A percentile compares a stretch with the other conserved stretches of the same genome.
Conservation (phyloP, 1,140 invertebrate species). For the Globodera ellingtonae region DNA sequence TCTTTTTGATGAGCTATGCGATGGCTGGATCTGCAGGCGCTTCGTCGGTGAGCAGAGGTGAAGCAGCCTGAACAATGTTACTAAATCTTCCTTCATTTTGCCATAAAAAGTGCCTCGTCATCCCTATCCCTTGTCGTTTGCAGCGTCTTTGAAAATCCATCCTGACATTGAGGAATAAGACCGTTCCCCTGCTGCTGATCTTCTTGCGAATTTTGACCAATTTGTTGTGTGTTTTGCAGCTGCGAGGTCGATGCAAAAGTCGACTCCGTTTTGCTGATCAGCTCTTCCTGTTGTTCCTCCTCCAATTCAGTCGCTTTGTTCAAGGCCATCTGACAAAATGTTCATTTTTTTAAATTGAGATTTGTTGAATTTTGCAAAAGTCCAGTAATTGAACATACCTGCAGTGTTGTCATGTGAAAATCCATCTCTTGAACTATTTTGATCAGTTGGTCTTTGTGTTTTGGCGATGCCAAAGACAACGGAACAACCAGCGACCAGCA, state of each 20-base stretch:
- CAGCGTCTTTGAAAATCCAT: neutral
- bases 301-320: constrained; percentile 11
- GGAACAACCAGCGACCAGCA: constrained; percentile 49
- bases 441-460: constrained; percentile 17
- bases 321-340: neutral
- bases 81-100: too few species aligned
- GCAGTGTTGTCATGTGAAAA: neutral
- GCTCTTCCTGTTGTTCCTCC: constrained; percentile 9
- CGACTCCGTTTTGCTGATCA: neutral
- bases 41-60: constrained; percentile 14
- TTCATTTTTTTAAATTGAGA: neutral
- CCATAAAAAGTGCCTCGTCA: constrained; percentile 17
- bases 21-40: constrained; percentile 29
- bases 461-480: constrained; percentile 41
- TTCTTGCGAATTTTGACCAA: neutral
- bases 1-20: neutral
- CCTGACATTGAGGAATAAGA: neutral
- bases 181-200: neutral
- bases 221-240: constrained; percentile 9
- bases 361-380: neutral
- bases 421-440: constrained; percentile 22
- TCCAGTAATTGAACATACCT: constrained; percentile 1
- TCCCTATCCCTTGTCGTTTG: constrained; percentile 1
- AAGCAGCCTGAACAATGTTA: constrained; percentile 1
- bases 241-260: neutral